Conservation (phyloP, 1,140 invertebrate genomes). For the Trichoplusia ni region DNA sequence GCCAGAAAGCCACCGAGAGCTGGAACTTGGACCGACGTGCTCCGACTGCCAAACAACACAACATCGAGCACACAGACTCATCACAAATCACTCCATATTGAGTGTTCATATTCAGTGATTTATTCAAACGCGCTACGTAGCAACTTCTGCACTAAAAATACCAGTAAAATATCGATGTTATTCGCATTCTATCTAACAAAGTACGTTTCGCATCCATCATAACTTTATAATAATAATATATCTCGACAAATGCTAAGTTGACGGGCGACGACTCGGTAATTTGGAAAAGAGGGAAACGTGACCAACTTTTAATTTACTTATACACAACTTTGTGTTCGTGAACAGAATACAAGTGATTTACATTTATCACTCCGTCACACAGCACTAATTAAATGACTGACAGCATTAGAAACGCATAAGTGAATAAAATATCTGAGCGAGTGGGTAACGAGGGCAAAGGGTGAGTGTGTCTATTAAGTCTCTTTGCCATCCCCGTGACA, state of each 20-base stretch:
- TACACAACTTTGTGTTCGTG: background rate
- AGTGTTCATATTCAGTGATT: constrained; percentile 45
- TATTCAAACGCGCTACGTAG: constrained; percentile 31
- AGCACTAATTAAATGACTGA: background rate
- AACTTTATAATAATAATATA: constrained; percentile 17
- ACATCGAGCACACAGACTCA: constrained; percentile 23
- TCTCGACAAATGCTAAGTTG: background rate
- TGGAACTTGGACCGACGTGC: constrained; percentile 37
- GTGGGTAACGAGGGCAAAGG: background rate
- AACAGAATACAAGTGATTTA: constrained; percentile 15
- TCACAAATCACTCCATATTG: constrained; percentile 45
- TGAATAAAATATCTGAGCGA: background rate
- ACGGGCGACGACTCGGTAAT: constrained; percentile 8
- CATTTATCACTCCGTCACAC: constrained; percentile 1
- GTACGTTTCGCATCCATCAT: constrained; percentile 4
- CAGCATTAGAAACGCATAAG: background rate
- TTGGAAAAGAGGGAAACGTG: constrained; percentile 23
- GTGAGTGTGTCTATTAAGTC: constrained; percentile 1
- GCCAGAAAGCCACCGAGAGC: constrained; percentile 14
- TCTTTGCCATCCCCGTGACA: constrained; percentile 7
- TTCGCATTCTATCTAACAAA: background rate
- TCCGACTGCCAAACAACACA: constrained; percentile 29
- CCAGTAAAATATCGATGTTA: background rate
- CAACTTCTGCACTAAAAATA: constrained; percentile 8
- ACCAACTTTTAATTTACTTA: constrained; percentile 25